Percentiles rank a stretch among this genome's conserved stretches.
phyloP scores from a whole-genome alignment of 2,888 invertebrate species.

The Sphaerophoria rueppellii region DNA sequence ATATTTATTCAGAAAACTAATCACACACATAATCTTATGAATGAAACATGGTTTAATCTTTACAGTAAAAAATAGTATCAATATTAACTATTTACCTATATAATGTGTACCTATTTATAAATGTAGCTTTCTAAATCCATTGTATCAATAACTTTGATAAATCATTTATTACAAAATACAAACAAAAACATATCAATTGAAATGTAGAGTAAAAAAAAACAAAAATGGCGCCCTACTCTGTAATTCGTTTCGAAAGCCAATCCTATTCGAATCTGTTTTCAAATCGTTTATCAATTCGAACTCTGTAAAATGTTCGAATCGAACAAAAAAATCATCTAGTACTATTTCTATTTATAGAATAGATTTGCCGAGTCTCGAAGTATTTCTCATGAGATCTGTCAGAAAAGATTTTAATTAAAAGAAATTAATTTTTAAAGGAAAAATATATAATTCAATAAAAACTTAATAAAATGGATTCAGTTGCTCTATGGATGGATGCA shows the following conservation, averaged over 20 bases:
- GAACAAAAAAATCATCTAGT: too few relatives aligned
- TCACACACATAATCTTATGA: slow-evolving; percentile 71
- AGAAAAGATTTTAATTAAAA: too few relatives aligned
- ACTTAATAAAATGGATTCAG: too few relatives aligned
- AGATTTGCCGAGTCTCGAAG: too few relatives aligned
- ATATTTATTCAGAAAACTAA: slow-evolving; percentile 34
- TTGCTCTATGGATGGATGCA: too few relatives aligned
- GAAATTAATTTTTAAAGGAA: too few relatives aligned
- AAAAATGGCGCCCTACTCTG: not conserved
- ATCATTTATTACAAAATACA: slow-evolving; percentile 11
- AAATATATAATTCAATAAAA: too few relatives aligned
- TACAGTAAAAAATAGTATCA: slow-evolving; percentile 42
- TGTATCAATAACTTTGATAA: slow-evolving; percentile 22
- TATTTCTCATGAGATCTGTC: too few relatives aligned
- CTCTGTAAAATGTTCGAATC: too few relatives aligned
- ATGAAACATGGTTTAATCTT: slow-evolving; percentile 73
- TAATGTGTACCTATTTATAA: slow-evolving; percentile 68
- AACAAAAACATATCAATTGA: not conserved
- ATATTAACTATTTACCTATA: slow-evolving; percentile 62
- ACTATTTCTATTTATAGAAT: too few relatives aligned
- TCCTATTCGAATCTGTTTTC: too few relatives aligned
- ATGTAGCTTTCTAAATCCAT: slow-evolving; percentile 62
- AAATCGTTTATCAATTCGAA: too few relatives aligned
- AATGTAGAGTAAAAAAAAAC: not conserved
- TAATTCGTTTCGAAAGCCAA: not conserved